A percentile compares a stretch with the other conserved stretches of the same genome.
phyloP scores from a whole-genome alignment of 2,797 vertebrate genomes.

The Paramormyrops hopkinsi region DNA sequence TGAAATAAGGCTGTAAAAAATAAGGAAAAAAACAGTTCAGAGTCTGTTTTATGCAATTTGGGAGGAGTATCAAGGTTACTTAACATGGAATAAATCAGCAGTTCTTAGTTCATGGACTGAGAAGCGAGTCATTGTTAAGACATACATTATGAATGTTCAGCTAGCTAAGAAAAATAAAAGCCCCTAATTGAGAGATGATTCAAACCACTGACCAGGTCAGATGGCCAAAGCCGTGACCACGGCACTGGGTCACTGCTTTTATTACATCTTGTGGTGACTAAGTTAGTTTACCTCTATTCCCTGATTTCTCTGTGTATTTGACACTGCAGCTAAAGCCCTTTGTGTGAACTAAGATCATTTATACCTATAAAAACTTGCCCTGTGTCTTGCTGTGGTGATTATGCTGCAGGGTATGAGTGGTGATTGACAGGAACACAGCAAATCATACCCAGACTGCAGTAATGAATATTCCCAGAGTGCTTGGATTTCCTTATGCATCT shows the following conservation, averaged over 20 bases:
- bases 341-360: neutral
- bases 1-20: neutral
- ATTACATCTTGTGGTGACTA: neutral
- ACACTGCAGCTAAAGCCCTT: neutral
- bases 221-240: neutral
- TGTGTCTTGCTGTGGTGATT: neutral
- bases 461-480: conserved; percentile 21
- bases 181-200: neutral
- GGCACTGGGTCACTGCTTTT: neutral
- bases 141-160: neutral
- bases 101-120: neutral
- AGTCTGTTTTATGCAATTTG: neutral
- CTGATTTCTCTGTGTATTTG: neutral
- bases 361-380: neutral
- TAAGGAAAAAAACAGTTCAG: neutral
- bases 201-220: neutral
- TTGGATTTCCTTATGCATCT: neutral
- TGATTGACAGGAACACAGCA: conserved; percentile 13
- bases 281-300: neutral
- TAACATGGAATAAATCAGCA: conserved; percentile 7
- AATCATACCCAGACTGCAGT: neutral
- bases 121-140: neutral
- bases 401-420: neutral
- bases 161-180: neutral
- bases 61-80: neutral